phyloP scores from a whole-genome alignment of 1,140 invertebrate genomes.

The Pinna nobilis region DNA sequence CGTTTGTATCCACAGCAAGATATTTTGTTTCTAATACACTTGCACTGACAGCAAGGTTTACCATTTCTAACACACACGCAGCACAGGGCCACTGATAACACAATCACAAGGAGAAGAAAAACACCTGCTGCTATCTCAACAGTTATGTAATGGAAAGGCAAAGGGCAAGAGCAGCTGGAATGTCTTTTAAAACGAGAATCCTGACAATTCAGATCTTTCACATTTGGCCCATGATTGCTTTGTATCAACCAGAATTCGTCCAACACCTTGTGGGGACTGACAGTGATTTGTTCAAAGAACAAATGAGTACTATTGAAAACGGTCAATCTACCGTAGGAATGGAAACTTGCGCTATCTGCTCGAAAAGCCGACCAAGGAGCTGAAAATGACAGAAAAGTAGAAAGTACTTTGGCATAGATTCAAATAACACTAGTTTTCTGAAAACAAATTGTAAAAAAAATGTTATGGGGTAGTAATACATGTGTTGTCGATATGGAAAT shows the following conservation, averaged over 20 bases:
- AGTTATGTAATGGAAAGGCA: conserved; percentile 34
- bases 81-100: conserved; percentile 8
- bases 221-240: conserved; percentile 43
- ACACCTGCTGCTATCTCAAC: background rate
- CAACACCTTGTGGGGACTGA: conserved; percentile 35
- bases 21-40: background rate
- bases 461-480: no score
- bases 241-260: conserved; percentile 52
- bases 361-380: conserved; percentile 86
- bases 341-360: conserved; percentile 75
- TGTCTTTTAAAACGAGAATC: background rate
- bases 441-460: no score
- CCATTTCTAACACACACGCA: conserved; percentile 1
- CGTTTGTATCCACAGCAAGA: background rate
- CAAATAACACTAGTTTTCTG: no score
- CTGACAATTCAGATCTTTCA: conserved; percentile 28
- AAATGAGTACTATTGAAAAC: conserved; percentile 90
- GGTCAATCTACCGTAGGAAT: conserved; percentile 91
- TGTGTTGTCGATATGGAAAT: no score
- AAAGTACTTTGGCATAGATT: no score
- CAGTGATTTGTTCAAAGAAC: conserved; percentile 92
- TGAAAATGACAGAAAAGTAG: no score
- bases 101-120: conserved; percentile 4
- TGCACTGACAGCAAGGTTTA: background rate
- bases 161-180: conserved; percentile 30